A percentile compares a stretch with the other conserved stretches of the same genome.
Conservation (phyloP, 1,140 invertebrate species). For the Drosophila oshimai region DNA sequence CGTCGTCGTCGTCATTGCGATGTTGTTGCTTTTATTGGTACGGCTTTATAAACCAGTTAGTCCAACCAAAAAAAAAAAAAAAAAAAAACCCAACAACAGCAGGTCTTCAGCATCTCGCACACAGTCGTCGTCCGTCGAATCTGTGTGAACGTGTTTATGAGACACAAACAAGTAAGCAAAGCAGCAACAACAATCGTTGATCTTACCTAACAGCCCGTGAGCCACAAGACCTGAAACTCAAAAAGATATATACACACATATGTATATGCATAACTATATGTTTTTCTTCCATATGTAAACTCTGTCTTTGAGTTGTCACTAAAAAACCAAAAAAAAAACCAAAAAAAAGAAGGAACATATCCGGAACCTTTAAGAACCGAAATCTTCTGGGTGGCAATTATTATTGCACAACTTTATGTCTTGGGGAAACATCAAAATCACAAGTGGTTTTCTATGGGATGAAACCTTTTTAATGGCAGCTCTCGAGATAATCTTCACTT, state of each 20-base stretch:
- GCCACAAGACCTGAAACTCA: slow-evolving; percentile 32
- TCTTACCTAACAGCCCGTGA: slow-evolving; percentile 71
- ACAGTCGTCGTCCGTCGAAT: slow-evolving; percentile 15
- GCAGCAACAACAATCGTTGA: slow-evolving; percentile 45
- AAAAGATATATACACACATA: slow-evolving; percentile 2
- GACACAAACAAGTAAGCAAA: slow-evolving; percentile 42
- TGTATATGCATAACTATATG: slow-evolving; percentile 14
- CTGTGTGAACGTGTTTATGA: slow-evolving; percentile 72
- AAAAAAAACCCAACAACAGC: slow-evolving; percentile 23
- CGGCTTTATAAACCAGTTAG: slow-evolving; percentile 73
- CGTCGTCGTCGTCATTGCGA: slow-evolving; percentile 55
- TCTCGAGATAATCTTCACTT: too few relatives aligned
- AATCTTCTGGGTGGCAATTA: too few relatives aligned
- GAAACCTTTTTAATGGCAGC: too few relatives aligned
- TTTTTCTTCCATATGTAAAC: background rate
- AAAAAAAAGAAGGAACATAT: too few relatives aligned
- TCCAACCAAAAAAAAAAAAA: slow-evolving; percentile 30
- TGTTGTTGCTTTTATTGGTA: slow-evolving; percentile 35
- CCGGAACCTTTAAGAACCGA: too few relatives aligned
- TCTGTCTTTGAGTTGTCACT: background rate
- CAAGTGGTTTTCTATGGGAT: too few relatives aligned
- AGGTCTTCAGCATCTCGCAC: slow-evolving; percentile 70
- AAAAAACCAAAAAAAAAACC: too few relatives aligned
- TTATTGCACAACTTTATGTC: too few relatives aligned
- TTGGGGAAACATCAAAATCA: too few relatives aligned